Evolutionary conservation across 2,797 vertebrate genomes (phyloP), one percentile per base, ranked within the genome.

Genomic region (Neomorphus geoffroyi): DNA sequence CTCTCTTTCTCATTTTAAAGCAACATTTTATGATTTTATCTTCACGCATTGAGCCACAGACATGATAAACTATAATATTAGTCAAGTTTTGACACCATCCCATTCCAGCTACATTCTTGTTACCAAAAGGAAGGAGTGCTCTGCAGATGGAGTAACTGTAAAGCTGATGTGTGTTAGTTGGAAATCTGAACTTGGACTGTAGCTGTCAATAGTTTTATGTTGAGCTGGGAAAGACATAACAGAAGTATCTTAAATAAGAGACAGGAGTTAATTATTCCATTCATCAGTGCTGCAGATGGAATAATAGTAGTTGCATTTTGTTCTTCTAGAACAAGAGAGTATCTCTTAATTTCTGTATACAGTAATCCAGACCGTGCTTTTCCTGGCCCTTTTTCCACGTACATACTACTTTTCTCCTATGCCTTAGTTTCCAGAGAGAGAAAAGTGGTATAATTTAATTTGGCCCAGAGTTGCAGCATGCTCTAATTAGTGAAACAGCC

Each of bases 181-280:
- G 46, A 88, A 93, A 88, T 27, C 19, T 74, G n/a, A 78, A 43
- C 14, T 62, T 39, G 28, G 1, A 50, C 23, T 86, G 17, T 57
- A 69, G 62, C 87, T 93, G 56, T 78, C 53, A 78, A 53, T 80
- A 77, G n/a, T 53, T 96, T 72, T 78, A 10, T 75, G 65, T 91
- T n/a, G 43, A 88, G 24, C 65, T 90, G 54, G 37, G 23, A 11
- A 70, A 80, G 39, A 70, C 35, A 62, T 54, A 83, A 83, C 13
- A 64, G 39, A 57, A 89, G 7, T 57, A 33, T 83, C 53, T 91
- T 86, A 92, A 89, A 74, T 94, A 74, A 91, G 79, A 75, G 53
- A 78, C 0, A 1, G 39, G 37, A 88, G 27, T 56, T 78, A 91
- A 83, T 92, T 93, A 90, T 80, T 95, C 79, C 32, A 39, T 92